Evolutionary conservation across 1,140 invertebrate genomes (phyloP), one percentile per base, ranked within the genome.

Genomic region (Dreissena rostriformis): DNA sequence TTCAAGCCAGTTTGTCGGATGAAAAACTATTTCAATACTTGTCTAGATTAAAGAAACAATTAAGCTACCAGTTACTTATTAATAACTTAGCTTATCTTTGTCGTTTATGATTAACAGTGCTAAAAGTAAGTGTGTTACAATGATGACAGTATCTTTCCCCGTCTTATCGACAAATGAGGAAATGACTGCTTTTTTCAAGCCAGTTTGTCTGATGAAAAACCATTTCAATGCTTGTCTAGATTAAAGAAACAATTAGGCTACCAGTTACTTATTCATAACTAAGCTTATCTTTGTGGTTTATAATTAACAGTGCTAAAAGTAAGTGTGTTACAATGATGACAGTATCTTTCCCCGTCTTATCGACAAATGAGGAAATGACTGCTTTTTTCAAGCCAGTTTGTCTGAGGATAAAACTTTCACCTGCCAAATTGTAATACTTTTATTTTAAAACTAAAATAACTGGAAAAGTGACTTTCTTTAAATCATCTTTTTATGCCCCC

Each of bases 161-260:
- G 68, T 72, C 81, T 75, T 83, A 83, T 71, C 81, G 81, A 83
- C 22, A 83, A 6, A 77, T 70, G 53, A 68, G 4, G 74, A 70
- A 70, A 63, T 14, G 24, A 52, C 52, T 65, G 72, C 72, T 66
- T 75, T 65, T 82, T 79, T 78, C 78, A 77, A 84, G 82, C 85
- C 87, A 85, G 66, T 65, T 55, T 72, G 63, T 87, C 88, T 89
- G 88, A 89, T 84, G 86, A 84, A 89, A 87, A 77, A 71, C 65
- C 15, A 15, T 73, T 17, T 74, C 24, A 26, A 68, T 22, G 24
- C 17, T 28, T 8, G 39, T 39, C 39, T 39, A 39, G 39, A 39
- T 5, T 39, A 39, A 39, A 39, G 39, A 39, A 39, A 39, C 39
- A 39, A 39, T 39, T 39, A 2, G 8, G 39, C 39, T 39, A 39